phyloP scores from a whole-genome alignment of 2,113 vertebrate species.

The Petaurus breviceps region DNA sequence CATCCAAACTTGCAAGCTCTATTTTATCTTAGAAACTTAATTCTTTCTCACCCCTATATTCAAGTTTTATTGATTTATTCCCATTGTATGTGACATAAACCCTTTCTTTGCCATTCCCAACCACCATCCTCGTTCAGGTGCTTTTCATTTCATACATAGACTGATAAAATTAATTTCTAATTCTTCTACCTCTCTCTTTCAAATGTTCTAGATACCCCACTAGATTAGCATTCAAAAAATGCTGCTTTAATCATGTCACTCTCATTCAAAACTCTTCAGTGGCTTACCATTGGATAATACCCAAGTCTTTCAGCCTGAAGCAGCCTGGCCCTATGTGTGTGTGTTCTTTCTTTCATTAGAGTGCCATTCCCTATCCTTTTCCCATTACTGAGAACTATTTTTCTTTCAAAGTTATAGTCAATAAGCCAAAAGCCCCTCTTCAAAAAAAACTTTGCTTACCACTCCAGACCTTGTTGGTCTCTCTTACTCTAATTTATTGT shows the following conservation, averaged over 20 bases:
- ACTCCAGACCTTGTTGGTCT: not conserved
- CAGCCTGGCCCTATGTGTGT: not conserved
- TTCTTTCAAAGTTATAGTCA: not conserved
- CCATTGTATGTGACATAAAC: not conserved
- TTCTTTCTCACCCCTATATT: not conserved
- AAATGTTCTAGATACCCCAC: not conserved
- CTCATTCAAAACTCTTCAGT: not conserved
- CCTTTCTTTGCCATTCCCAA: not conserved
- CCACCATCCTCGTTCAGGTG: not conserved
- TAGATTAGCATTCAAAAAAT: not conserved
- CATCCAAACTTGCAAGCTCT: not conserved
- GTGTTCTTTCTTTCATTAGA: not conserved
- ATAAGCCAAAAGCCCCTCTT: not conserved
- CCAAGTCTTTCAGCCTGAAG: no score
- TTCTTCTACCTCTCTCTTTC: not conserved
- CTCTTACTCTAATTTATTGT: not conserved
- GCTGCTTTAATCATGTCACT: not conserved
- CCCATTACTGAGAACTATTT: not conserved
- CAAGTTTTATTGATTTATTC: not conserved
- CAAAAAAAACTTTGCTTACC: not conserved
- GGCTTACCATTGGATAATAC: not conserved
- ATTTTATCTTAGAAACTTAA: not conserved
- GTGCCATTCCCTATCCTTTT: not conserved
- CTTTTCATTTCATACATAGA: not conserved
- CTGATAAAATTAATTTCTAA: not conserved